Evolutionary conservation across 2,888 invertebrate genomes (phyloP).

Genomic region (Apantesis nais): DNA sequence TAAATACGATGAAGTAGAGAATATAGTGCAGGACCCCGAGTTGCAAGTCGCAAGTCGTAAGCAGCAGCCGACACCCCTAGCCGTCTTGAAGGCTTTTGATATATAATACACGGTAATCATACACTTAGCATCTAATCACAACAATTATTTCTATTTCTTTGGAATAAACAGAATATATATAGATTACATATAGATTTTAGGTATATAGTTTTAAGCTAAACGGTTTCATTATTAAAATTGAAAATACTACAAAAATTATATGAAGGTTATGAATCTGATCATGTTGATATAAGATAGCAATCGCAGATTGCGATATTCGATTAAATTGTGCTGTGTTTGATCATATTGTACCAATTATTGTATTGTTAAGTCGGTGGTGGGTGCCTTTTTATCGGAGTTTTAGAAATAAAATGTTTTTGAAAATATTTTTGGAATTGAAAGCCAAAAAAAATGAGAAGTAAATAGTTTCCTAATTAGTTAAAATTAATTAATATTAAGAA

Average conservation of each 20-base stretch:
- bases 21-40: slow-evolving; percentile 4
- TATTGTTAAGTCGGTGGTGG: too few relatives aligned
- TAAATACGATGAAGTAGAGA: slow-evolving; percentile 6
- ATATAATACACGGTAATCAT: slow-evolving; percentile 61
- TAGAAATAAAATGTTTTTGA: neutral
- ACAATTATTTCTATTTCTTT: slow-evolving; percentile 59
- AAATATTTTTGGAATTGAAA: neutral
- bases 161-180: slow-evolving; percentile 52
- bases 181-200: slow-evolving; percentile 36
- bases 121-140: slow-evolving; percentile 81
- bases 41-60: slow-evolving; percentile 23
- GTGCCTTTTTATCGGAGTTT: neutral
- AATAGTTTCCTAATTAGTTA: neutral
- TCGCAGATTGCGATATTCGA: neutral
- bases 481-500: neutral
- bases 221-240: slow-evolving; percentile 21
- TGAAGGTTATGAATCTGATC: neutral
- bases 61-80: slow-evolving; percentile 67
- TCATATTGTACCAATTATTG: neutral
- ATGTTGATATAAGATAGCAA: neutral
- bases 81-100: slow-evolving; percentile 83
- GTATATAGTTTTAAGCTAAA: slow-evolving; percentile 25
- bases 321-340: neutral
- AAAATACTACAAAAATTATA: slow-evolving; percentile 6
- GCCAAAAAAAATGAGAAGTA: neutral